Conservation (phyloP, 2,797 vertebrate species). For the Peromyscus nudipes region DNA sequence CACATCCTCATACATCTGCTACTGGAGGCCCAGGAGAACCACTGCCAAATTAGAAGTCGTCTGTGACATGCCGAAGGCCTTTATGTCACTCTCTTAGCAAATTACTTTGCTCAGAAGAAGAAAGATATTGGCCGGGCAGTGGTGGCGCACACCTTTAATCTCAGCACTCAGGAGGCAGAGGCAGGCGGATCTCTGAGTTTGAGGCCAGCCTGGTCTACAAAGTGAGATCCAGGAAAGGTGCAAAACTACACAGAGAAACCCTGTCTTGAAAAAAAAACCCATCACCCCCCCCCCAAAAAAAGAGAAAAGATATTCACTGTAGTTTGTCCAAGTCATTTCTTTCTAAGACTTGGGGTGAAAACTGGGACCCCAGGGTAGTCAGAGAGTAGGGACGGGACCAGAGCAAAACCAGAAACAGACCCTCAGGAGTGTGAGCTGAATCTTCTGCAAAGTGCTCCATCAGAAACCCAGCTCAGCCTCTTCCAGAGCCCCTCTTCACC, state of each 20-base stretch:
- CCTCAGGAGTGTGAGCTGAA: background rate
- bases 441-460: background rate
- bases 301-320: background rate
- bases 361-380: background rate
- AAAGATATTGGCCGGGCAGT: background rate
- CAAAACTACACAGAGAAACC: no score
- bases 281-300: no score
- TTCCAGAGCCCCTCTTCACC: background rate
- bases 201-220: no score
- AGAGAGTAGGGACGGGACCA: background rate
- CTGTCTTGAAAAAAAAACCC: background rate
- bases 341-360: conserved; percentile 26
- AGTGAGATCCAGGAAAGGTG: no score
- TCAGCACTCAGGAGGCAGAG: no score
- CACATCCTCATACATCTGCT: background rate
- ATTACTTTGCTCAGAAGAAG: background rate
- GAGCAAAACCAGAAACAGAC: background rate
- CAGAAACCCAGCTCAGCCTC: background rate
- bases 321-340: background rate
- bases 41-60: background rate
- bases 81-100: background rate
- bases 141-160: no score
- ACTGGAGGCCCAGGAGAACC: background rate
- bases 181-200: no score
- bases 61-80: background rate